These are phyloP conservation scores for Pterostichus madidus DNA, from an alignment of 2,888 invertebrate species.

Conservation along the genomic window DNA sequence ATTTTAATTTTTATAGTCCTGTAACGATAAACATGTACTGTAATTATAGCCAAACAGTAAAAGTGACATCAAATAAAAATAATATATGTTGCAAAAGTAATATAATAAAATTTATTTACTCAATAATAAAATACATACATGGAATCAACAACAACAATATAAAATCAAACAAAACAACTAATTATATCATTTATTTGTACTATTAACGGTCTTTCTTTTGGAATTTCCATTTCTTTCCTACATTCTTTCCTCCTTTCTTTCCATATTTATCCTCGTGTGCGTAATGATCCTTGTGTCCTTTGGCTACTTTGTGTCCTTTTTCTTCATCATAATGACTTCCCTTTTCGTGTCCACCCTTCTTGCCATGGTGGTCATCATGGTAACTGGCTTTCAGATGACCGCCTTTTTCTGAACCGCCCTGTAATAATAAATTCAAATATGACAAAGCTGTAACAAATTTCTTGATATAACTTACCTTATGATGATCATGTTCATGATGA, in stretches of 20 bases:
- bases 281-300: constrained; percentile 81
- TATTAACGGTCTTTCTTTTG: constrained; percentile 74
- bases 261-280: constrained; percentile 78
- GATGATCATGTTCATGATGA: constrained; percentile 78
- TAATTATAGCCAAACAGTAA: too few species aligned
- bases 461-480: constrained; percentile 74
- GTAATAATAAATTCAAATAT: constrained; percentile 68
- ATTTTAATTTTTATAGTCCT: neutral
- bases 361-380: constrained; percentile 79
- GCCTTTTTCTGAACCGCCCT: constrained; percentile 82
- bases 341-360: constrained; percentile 80
- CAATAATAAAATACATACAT: constrained; percentile 35
- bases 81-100: neutral
- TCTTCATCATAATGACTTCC: constrained; percentile 79
- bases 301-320: constrained; percentile 81
- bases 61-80: too few species aligned
- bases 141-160: constrained; percentile 25
- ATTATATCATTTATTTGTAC: neutral
- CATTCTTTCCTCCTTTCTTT: constrained; percentile 77
- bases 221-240: constrained; percentile 82
- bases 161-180: constrained; percentile 36
- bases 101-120: constrained; percentile 22
- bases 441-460: neutral
- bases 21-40: too few species aligned
- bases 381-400: constrained; percentile 79